phyloP scores from a whole-genome alignment of 1,140 invertebrate species.

The Drosophila neocordata region DNA sequence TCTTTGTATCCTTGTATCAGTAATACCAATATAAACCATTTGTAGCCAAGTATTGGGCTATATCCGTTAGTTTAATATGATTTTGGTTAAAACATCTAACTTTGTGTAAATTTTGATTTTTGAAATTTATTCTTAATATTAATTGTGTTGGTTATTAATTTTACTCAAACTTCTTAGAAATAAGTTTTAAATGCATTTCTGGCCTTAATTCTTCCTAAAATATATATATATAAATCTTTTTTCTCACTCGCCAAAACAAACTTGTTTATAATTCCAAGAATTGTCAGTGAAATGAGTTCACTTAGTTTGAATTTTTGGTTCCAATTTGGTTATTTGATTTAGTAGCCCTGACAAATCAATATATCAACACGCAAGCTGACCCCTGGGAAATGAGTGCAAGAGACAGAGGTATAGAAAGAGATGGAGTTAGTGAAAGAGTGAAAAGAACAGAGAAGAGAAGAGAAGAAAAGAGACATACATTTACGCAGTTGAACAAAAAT shows the following conservation, averaged over 20 bases:
- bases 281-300: constrained; percentile 52
- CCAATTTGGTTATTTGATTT: constrained; percentile 59
- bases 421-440: neutral
- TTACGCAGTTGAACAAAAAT: constrained; percentile 31
- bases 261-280: constrained; percentile 69
- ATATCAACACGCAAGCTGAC: constrained; percentile 71
- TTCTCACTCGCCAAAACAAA: neutral
- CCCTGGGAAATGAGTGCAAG: neutral
- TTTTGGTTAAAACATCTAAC: no score
- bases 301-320: constrained; percentile 17
- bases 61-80: no score
- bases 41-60: no score
- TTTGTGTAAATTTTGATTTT: no score
- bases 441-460: no score
- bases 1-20: no score
- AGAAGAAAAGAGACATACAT: neutral
- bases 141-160: no score
- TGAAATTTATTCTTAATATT: no score
- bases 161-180: no score
- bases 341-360: constrained; percentile 68
- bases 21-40: no score
- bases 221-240: neutral
- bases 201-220: neutral
- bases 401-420: no score
- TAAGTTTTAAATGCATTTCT: no score